phyloP scores from a whole-genome alignment of 2,888 invertebrate species.

The Stenolophus ochropezus region DNA sequence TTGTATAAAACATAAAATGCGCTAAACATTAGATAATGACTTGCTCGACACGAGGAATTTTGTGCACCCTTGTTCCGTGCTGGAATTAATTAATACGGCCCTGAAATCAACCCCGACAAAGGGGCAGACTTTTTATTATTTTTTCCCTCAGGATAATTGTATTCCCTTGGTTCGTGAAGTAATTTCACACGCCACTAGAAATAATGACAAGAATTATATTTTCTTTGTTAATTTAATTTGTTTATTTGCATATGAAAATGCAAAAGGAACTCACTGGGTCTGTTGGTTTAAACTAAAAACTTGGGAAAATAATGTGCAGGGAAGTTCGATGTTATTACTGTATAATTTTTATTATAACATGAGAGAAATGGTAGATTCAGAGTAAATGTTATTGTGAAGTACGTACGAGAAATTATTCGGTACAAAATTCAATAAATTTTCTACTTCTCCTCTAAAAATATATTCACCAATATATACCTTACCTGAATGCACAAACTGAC shows the following conservation, averaged over 20 bases:
- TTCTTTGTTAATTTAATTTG: constrained; percentile 49
- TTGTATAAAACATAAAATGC: too few species aligned
- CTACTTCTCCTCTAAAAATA: too few species aligned
- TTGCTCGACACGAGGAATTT: too few species aligned
- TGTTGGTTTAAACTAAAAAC: not conserved
- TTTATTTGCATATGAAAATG: constrained; percentile 43
- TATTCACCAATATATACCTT: too few species aligned
- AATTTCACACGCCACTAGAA: constrained; percentile 47
- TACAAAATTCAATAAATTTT: too few species aligned
- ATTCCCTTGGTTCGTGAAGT: constrained; percentile 45
- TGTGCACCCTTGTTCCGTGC: not conserved
- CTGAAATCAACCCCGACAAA: not conserved
- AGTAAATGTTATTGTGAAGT: not conserved
- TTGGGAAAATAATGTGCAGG: not conserved
- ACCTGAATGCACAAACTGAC: too few species aligned
- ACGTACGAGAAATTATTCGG: too few species aligned
- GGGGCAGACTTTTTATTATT: constrained; percentile 14
- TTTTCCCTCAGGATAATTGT: constrained; percentile 36
- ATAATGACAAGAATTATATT: constrained; percentile 43
- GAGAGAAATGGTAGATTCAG: not conserved
- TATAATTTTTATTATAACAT: constrained; percentile 27
- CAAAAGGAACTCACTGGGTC: too few species aligned
- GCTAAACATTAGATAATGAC: too few species aligned
- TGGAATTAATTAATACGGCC: constrained; percentile 25
- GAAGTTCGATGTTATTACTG: constrained; percentile 6